phyloP scores from a whole-genome alignment of 2,888 invertebrate genomes.

The Leptinotarsa rubiginosa region DNA sequence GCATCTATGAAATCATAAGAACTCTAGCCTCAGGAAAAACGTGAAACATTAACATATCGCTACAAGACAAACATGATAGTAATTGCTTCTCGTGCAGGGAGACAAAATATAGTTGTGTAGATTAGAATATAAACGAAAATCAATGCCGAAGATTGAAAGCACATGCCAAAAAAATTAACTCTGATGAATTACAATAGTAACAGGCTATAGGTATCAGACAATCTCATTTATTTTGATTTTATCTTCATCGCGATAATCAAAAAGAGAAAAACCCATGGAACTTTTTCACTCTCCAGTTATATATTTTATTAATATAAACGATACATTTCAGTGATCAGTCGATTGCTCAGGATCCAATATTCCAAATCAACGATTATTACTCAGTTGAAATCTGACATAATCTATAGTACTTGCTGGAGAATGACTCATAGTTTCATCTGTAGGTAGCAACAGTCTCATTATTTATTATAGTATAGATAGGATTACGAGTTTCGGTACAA shows the following conservation, averaged over 20 bases:
- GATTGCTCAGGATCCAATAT: no score
- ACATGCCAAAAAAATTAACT: no score
- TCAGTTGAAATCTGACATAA: no score
- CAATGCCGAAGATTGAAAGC: background rate
- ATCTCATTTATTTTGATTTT: no score
- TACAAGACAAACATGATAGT: background rate
- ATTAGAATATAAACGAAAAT: background rate
- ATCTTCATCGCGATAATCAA: no score
- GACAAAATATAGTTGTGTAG: slow-evolving; percentile 21
- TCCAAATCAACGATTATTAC: no score
- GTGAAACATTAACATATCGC: slow-evolving; percentile 26
- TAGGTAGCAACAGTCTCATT: background rate
- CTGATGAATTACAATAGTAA: no score
- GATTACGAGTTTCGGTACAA: background rate
- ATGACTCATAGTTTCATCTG: background rate
- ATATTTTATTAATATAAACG: no score
- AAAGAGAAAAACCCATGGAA: no score
- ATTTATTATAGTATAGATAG: background rate
- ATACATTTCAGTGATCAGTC: no score
- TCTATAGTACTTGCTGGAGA: background rate
- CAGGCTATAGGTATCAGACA: no score
- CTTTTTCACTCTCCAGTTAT: no score
- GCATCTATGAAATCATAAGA: slow-evolving; percentile 68
- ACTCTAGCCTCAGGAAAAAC: slow-evolving; percentile 48
- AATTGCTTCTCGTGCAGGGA: slow-evolving; percentile 15